These are phyloP conservation scores for Lamproptera curius DNA, from an alignment of 2,888 invertebrate genomes.

Conservation along the genomic window DNA sequence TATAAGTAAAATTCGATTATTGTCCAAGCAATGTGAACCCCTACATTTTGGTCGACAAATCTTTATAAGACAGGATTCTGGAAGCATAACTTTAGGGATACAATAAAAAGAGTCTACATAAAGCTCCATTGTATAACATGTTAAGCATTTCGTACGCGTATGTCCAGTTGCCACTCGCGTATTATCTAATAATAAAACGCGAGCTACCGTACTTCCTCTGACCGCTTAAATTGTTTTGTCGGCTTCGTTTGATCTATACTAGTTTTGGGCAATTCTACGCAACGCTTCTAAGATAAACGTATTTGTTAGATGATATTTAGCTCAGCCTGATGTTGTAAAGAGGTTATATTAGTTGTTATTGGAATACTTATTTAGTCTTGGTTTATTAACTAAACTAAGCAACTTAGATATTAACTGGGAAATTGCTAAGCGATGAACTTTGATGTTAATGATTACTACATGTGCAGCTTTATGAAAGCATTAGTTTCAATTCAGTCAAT, in stretches of 20 bases:
- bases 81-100: too few species aligned
- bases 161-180: conserved; percentile 17
- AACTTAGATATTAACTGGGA: not conserved
- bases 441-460: not conserved
- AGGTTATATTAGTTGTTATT: not conserved
- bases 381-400: not conserved
- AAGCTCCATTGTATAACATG: too few species aligned
- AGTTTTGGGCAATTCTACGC: conserved; percentile 1
- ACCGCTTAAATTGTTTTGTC: not conserved
- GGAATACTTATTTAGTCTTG: not conserved
- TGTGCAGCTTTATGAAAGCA: too few species aligned
- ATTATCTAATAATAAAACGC: conserved; percentile 19
- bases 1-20: too few species aligned
- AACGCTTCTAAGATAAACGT: not conserved
- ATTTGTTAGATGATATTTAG: not conserved
- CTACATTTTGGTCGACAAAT: too few species aligned
- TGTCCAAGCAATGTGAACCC: too few species aligned
- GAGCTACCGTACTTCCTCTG: conserved; percentile 15
- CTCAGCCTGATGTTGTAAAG: not conserved
- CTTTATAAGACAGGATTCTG: too few species aligned
- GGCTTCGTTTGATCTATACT: conserved; percentile 8
- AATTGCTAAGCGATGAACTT: not conserved
- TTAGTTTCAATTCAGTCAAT: too few species aligned
- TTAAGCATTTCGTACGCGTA: conserved; percentile 10
- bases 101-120: too few species aligned